These are phyloP conservation scores for Halesus radiatus DNA, from an alignment of 1,140 invertebrate genomes.

Conservation along the genomic window DNA sequence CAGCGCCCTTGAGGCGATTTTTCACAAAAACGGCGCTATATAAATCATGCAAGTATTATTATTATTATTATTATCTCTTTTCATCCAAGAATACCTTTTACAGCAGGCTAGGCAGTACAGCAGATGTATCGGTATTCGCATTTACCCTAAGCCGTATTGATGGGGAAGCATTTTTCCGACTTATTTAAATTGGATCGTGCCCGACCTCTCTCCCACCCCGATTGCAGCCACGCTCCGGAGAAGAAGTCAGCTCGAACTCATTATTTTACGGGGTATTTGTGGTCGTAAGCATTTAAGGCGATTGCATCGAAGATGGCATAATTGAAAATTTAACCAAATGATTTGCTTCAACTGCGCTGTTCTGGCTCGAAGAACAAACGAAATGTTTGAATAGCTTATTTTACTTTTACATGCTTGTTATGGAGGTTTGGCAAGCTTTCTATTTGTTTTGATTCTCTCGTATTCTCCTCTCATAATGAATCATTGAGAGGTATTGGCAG, in stretches of 20 bases:
- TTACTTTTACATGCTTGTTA: too few species aligned
- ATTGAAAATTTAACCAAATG: conserved; percentile 55
- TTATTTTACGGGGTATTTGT: conserved; percentile 51
- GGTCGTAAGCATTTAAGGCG: conserved; percentile 53
- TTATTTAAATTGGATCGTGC: conserved; percentile 46
- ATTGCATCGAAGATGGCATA: conserved; percentile 50
- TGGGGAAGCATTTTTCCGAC: conserved; percentile 43
- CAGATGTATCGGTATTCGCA: conserved; percentile 7
- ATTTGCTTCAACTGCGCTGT: conserved; percentile 23
- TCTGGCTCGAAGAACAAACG: neutral
- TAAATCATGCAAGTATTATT: too few species aligned
- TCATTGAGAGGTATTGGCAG: too few species aligned
- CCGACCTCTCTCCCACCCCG: neutral
- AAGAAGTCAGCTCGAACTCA: conserved; percentile 44
- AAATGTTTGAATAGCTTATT: too few species aligned
- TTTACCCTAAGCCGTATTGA: conserved; percentile 7
- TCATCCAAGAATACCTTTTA: too few species aligned
- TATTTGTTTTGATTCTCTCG: too few species aligned
- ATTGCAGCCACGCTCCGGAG: neutral
- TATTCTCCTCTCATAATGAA: too few species aligned
- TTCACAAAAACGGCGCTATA: too few species aligned
- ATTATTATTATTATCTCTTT: too few species aligned
- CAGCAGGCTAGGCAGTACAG: neutral
- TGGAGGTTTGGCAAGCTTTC: too few species aligned
- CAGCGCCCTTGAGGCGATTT: too few species aligned